Percentiles rank a stretch among this genome's conserved stretches.
Conservation (phyloP, 2,888 invertebrate genomes). For the Dorcus hopei region DNA sequence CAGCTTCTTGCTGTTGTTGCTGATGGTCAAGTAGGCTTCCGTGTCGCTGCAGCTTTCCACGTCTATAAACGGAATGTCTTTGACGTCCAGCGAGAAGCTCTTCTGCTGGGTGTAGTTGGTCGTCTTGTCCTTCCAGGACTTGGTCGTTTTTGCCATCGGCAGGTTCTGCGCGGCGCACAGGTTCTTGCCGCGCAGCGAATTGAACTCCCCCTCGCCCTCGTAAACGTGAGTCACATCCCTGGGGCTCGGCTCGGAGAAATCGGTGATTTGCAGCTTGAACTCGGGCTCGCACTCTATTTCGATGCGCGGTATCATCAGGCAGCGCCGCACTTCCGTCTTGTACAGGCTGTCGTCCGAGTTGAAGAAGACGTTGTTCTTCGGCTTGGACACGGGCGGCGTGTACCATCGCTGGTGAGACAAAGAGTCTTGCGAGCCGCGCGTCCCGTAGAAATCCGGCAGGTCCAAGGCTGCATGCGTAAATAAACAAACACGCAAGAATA, state of each 20-base stretch:
- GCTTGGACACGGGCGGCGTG: constrained; percentile 43
- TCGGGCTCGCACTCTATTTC: constrained; percentile 44
- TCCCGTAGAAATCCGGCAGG: constrained; percentile 35
- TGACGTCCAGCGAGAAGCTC: constrained; percentile 43
- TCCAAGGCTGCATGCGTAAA: constrained; percentile 48
- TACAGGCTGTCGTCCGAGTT: constrained; percentile 48
- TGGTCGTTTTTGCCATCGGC: constrained; percentile 14
- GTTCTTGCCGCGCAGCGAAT: constrained; percentile 1
- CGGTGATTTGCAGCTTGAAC: constrained; percentile 46
- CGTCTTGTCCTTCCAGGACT: constrained; percentile 33
- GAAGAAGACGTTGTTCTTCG: constrained; percentile 46
- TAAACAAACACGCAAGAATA: not conserved
- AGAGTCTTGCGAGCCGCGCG: constrained; percentile 42
- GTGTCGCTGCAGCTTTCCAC: constrained; percentile 35
- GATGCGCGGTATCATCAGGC: constrained; percentile 43
- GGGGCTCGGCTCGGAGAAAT: constrained; percentile 47
- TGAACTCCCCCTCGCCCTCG: constrained; percentile 33
- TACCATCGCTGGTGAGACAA: constrained; percentile 38
- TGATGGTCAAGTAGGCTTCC: constrained; percentile 23
- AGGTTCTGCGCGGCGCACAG: constrained; percentile 2
- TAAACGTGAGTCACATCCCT: constrained; percentile 50
- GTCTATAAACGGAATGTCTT: constrained; percentile 33
- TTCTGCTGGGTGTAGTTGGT: constrained; percentile 41
- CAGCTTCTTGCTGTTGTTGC: constrained; percentile 36
- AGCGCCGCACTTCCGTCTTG: constrained; percentile 41